Base-by-base conservation (phyloP, 2,113 vertebrate species). In the Trichomycterus rosablanca region DNA sequence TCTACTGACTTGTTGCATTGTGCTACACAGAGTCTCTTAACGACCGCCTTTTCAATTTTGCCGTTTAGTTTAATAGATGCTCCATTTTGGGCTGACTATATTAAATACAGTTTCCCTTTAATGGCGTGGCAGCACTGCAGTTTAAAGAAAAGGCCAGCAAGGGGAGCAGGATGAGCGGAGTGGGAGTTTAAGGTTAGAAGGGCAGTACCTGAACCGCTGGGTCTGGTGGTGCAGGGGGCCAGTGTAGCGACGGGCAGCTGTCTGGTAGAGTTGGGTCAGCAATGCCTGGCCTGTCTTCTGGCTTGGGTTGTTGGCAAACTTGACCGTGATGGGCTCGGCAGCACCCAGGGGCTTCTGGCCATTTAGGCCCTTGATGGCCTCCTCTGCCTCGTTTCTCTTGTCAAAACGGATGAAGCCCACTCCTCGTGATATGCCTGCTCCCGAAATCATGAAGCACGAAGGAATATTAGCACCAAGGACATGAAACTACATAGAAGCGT, bases 321-420 rank as follows among this genome's bases (percentile, higher is more conserved):
- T 97, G 79, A 97, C 93, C 1, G 93, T 97, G 83, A 97, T 97
- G 80, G 94, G 94, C 73, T 97, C 94, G 0, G 91, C 83, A 0
- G 94, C 92, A 0, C 94, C 93, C 69, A 96, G 82, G 0, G 93
- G 93, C 68, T 97, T 97, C 83, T 97, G 94, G 52, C 93, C 94
- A 0, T 97, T 95, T 80, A 97, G 84, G 43, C 93, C 94, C 69
- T 95, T 94, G 82, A 97, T 95, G 71, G 94, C 94, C 77, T 97
- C 94, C 74, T 97, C 94, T 0, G 94, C 94, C 80, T 97, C 94
- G 35, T 94, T 94, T 23, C 94, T 87, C 77, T 97, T 97, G 86
- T 97, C 94, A 20, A 97, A 97, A 72, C 94, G 92, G 80, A 97
- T 97, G 84, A 97, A 97, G 1, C 94, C 94, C 71, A 95, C 94